These are phyloP conservation scores for Zosterops hypoxanthus DNA, from an alignment of 2,113 vertebrate species.

Conservation along the genomic window DNA sequence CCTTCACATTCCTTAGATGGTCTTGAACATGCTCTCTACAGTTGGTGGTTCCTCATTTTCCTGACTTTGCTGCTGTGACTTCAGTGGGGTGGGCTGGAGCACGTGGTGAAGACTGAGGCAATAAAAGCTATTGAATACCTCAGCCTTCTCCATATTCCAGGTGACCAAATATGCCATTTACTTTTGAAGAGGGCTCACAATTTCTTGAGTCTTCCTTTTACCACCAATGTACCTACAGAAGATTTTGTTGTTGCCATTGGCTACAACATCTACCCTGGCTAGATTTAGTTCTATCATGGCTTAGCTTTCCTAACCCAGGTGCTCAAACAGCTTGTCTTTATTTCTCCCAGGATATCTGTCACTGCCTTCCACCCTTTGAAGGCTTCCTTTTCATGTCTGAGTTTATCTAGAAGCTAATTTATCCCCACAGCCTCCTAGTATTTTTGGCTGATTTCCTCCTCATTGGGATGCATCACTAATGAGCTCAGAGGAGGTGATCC, in stretches of 20 bases:
- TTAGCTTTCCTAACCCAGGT: not conserved
- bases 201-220: not conserved
- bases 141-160: not conserved
- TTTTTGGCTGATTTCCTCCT: not conserved
- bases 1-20: not conserved
- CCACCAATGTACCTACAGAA: not conserved
- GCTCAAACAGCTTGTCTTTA: not conserved
- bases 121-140: not conserved
- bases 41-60: not conserved
- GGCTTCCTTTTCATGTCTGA: not conserved
- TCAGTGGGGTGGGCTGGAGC: not conserved
- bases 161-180: not conserved
- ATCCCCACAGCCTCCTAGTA: not conserved
- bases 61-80: not conserved
- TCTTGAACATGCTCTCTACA: not conserved
- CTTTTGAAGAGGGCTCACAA: not conserved
- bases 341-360: not conserved
- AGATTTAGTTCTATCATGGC: not conserved
- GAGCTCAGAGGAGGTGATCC: not conserved
- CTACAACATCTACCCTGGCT: not conserved
- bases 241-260: not conserved
- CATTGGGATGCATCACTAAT: not conserved
- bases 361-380: not conserved
- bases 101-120: not conserved
- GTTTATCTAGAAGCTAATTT: not conserved